Evolutionary conservation across 1,140 invertebrate genomes (phyloP).

Genomic region (Goniozus legneri): DNA sequence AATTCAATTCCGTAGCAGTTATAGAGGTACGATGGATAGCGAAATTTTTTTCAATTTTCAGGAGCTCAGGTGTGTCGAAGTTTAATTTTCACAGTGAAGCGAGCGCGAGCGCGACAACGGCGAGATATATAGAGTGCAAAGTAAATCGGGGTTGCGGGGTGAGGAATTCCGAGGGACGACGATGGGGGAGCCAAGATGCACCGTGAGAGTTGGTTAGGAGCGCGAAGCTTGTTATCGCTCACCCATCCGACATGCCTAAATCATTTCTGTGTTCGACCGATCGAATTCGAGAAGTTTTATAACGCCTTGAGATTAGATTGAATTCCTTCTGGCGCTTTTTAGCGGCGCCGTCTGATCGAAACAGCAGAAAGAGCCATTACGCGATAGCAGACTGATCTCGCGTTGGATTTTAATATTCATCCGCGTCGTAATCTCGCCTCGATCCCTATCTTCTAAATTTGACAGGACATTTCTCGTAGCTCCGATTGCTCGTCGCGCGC

Average conservation of each 20-base stretch:
- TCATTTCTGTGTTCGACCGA: slow-evolving; percentile 17
- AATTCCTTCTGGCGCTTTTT: no score
- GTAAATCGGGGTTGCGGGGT: slow-evolving; percentile 12
- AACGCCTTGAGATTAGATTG: slow-evolving; percentile 25
- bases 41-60: slow-evolving; percentile 30
- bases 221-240: no score
- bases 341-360: no score
- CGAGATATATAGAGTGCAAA: slow-evolving; percentile 18
- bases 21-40: no score
- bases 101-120: not conserved
- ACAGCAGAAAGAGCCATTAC: no score
- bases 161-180: slow-evolving; percentile 1
- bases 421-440: no score
- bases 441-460: no score
- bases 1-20: no score
- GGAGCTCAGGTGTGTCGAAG: slow-evolving; percentile 20
- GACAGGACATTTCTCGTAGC: no score
- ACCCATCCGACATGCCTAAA: slow-evolving; percentile 22
- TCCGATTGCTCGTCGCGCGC: no score
- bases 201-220: slow-evolving; percentile 22
- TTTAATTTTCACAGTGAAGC: slow-evolving; percentile 7
- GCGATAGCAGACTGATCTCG: no score
- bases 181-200: slow-evolving; percentile 3
- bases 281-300: slow-evolving; percentile 20
- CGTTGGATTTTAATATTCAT: no score